These are phyloP conservation scores for Hippocampus abdominalis DNA, from an alignment of 2,113 vertebrate genomes.

Conservation along the genomic window DNA sequence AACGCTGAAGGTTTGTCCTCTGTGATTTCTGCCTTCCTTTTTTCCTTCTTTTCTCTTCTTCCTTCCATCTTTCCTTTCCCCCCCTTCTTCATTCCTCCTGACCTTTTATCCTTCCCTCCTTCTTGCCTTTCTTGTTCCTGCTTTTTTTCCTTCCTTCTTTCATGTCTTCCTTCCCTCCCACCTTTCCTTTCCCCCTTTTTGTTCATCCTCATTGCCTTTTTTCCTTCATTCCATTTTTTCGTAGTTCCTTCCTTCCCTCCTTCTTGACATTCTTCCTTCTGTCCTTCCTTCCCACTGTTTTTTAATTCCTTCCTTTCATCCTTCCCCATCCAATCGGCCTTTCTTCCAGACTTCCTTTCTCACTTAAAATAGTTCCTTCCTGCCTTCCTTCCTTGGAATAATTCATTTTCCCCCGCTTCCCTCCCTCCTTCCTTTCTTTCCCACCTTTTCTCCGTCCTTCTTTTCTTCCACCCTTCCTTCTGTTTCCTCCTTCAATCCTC, in stretches of 20 bases:
- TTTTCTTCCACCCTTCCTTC: too few relatives aligned
- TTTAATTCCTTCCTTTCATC: neutral
- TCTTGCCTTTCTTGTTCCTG: neutral
- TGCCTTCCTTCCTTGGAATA: too few relatives aligned
- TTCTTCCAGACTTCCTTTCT: too few relatives aligned
- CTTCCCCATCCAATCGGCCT: neutral
- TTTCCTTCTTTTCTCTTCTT: too few relatives aligned
- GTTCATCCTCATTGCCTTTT: neutral
- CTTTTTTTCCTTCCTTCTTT: neutral
- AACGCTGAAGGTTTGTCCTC: conserved; percentile 55
- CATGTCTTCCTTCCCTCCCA: neutral
- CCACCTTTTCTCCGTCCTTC: too few relatives aligned
- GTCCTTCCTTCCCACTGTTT: neutral
- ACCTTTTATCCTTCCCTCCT: neutral
- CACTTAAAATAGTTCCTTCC: too few relatives aligned
- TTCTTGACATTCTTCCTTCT: neutral
- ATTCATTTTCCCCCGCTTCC: too few relatives aligned
- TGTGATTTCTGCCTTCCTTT: neutral
- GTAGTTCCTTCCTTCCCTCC: neutral
- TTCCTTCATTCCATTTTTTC: neutral
- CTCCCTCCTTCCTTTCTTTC: too few relatives aligned
- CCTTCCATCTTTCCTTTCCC: neutral
- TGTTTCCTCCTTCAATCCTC: too few relatives aligned
- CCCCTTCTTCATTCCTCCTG: neutral
- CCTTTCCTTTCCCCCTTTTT: neutral